phyloP scores from a whole-genome alignment of 2,113 vertebrate genomes.

The Nerophis lumbriciformis region DNA sequence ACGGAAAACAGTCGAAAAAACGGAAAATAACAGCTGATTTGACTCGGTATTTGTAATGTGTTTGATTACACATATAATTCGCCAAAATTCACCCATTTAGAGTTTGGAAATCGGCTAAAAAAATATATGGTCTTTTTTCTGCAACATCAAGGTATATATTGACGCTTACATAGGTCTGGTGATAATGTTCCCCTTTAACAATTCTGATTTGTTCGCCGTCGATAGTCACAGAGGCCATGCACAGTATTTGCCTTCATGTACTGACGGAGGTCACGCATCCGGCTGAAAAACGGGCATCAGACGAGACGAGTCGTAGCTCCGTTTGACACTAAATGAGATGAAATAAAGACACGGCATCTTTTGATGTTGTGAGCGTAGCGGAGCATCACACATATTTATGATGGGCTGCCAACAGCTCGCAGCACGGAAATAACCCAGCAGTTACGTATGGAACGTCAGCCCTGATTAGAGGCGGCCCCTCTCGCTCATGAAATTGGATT shows the following conservation, averaged over 20 bases:
- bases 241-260: constrained; percentile 36
- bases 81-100: too few species aligned
- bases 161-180: too few species aligned
- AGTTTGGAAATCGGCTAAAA: too few species aligned
- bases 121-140: too few species aligned
- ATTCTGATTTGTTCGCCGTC: constrained; percentile 6
- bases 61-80: too few species aligned
- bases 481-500: constrained; percentile 45
- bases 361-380: constrained; percentile 44
- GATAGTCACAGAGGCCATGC: constrained; percentile 32
- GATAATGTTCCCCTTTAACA: too few species aligned
- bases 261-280: not conserved
- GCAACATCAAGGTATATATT: too few species aligned
- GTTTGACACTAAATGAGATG: not conserved
- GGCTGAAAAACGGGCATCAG: constrained; percentile 28
- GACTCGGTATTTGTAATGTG: too few species aligned
- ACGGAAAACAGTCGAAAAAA: too few species aligned
- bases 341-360: constrained; percentile 20
- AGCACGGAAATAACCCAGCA: constrained; percentile 20
- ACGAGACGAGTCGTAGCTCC: constrained; percentile 13
- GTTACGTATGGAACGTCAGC: constrained; percentile 13
- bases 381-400: constrained; percentile 44
- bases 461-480: constrained; percentile 42
- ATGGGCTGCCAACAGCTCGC: constrained; percentile 21
- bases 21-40: too few species aligned